Base-by-base conservation (phyloP, 1,140 invertebrate genomes). In the Dolichoris vasculosae region DNA sequence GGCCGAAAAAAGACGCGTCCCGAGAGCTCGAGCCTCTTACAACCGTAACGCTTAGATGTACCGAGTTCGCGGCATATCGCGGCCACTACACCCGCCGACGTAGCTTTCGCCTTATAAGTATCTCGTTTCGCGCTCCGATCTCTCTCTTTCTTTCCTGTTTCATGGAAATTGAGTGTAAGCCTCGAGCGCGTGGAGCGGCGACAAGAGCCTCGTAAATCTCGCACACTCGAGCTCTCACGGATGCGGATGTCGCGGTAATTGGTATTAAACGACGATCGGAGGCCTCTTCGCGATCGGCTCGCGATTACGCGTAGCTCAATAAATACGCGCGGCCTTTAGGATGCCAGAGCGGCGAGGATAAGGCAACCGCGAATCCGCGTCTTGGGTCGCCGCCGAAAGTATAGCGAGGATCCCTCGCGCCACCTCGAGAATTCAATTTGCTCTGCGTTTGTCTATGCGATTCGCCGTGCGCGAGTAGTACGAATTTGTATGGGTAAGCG, bases 191-290 rank as follows among this genome's bases (percentile, higher is more conserved):
- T 59, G 30, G 75, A 73, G 55, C 73, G 23, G 75, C 83, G 76
- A 63, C 55, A 84, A 63, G 69, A 38, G 76, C 48, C 67, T 86
- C 85, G 85, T 86, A 86, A 86, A 86, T 86, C 85, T 86, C 69
- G 17, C 48, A 0, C 82, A 17, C 73, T 11, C 32, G 59, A 77
- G 55, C 85, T 86, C 85, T 86, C 85, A 80, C 81, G 85, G 85
- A 86, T 86, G 77, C 82, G 85, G 77, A 86, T 86, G 85, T 86
- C 85, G 85, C 82, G 85, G 85, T 86, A 86, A 86, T 86, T 86
- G 85, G 85, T 86, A 86, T 86, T 86, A 86, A 86, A 86, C 85
- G 85, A 43, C 80, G 35, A 86, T 86, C 84, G 64, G 75, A 0
- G 17, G 20, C 48, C 15, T 38, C 35, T 59, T 38, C 15, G 20